Percentiles rank a stretch among this genome's conserved stretches.
phyloP scores from a whole-genome alignment of 2,113 vertebrate genomes.

The Gobiocypris rarus region DNA sequence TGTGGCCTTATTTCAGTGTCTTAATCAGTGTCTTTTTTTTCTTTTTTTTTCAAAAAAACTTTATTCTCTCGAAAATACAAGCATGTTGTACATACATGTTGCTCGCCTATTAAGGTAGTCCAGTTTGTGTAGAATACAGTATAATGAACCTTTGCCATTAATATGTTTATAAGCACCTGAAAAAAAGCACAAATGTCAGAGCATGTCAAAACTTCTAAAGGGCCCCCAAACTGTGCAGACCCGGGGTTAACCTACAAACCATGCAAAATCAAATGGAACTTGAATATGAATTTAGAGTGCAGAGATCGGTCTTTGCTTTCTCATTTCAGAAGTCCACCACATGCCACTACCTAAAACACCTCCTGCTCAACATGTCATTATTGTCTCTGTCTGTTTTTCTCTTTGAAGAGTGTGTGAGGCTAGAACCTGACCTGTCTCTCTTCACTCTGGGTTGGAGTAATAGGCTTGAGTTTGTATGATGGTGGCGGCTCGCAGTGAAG shows the following conservation, averaged over 20 bases:
- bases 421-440: slow-evolving; percentile 21
- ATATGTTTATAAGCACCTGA: no score
- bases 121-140: no score
- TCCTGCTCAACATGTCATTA: background rate
- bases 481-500: background rate
- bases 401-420: slow-evolving; percentile 1
- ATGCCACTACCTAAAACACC: slow-evolving; percentile 10
- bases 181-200: no score
- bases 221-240: no score
- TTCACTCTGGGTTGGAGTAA: background rate
- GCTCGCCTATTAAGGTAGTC: no score
- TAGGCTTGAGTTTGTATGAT: slow-evolving; percentile 15
- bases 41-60: no score
- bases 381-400: slow-evolving; percentile 30
- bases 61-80: no score
- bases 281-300: background rate
- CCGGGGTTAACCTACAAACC: background rate
- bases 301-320: background rate
- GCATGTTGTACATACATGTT: no score
- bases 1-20: no score
- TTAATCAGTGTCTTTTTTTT: no score
- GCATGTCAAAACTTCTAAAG: no score
- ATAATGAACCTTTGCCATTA: no score
- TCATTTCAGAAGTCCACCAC: background rate
- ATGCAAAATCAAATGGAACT: background rate